A percentile compares a stretch with the other conserved stretches of the same genome.
Evolutionary conservation across 2,113 vertebrate species (phyloP).

Genomic region (Solea solea): DNA sequence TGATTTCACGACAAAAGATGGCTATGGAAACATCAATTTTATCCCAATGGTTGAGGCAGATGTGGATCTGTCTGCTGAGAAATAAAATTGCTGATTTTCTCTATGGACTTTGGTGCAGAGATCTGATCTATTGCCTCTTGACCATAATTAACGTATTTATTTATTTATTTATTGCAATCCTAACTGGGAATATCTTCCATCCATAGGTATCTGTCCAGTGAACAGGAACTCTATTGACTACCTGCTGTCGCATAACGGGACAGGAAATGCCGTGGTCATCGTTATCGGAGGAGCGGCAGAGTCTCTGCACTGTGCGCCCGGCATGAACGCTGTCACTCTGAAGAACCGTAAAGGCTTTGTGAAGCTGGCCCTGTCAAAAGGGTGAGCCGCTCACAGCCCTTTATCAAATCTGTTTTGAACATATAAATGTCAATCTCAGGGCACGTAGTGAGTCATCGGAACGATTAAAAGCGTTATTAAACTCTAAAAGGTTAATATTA

Average conservation of each 20-base stretch:
- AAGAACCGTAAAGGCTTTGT: conserved; percentile 94
- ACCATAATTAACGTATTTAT: too few relatives aligned
- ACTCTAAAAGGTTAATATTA: conserved; percentile 24
- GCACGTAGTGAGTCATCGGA: conserved; percentile 1
- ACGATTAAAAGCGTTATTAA: conserved; percentile 26
- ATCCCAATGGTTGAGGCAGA: too few relatives aligned
- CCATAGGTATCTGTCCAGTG: conserved; percentile 93
- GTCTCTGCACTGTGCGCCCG: conserved; percentile 89
- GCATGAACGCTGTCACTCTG: conserved; percentile 88
- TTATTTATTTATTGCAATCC: not conserved
- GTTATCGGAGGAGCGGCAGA: conserved; percentile 94
- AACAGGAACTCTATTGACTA: conserved; percentile 95
- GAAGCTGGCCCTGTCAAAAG: conserved; percentile 88
- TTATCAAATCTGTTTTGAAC: conserved; percentile 18
- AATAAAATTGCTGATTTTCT: too few relatives aligned
- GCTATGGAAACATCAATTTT: too few relatives aligned
- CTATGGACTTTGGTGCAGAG: too few relatives aligned
- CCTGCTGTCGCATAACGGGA: conserved; percentile 90
- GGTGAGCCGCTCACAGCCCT: conserved; percentile 80
- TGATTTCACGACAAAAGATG: too few relatives aligned
- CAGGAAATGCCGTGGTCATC: conserved; percentile 92
- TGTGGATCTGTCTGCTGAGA: too few relatives aligned
- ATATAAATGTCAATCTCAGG: conserved; percentile 8
- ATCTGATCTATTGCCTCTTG: too few relatives aligned
- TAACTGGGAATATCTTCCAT: not conserved